Percentiles rank a stretch among this genome's conserved stretches.
phyloP scores from a whole-genome alignment of 2,797 vertebrate genomes.

The Cyprinodon diabolis region DNA sequence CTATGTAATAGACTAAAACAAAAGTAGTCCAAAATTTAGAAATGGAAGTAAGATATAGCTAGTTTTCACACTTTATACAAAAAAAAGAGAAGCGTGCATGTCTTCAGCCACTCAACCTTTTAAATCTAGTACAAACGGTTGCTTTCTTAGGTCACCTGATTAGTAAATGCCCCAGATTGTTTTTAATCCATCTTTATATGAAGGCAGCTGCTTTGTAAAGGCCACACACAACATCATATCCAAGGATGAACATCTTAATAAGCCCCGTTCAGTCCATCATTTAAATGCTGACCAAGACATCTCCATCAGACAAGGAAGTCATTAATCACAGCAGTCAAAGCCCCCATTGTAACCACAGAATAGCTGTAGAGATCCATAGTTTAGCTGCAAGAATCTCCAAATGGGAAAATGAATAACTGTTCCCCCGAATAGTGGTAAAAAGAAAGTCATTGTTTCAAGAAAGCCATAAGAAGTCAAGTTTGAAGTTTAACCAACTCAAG shows the following conservation, averaged over 20 bases:
- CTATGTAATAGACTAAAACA: not conserved
- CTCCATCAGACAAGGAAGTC: not conserved
- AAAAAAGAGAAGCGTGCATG: not conserved
- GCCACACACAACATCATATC: too few relatives aligned
- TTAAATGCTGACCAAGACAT: too few relatives aligned
- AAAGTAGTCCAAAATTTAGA: not conserved
- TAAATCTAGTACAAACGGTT: not conserved
- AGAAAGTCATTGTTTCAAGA: not conserved
- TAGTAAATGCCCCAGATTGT: too few relatives aligned
- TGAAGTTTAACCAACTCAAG: too few relatives aligned
- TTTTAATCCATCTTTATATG: too few relatives aligned
- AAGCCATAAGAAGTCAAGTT: too few relatives aligned
- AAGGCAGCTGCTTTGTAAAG: too few relatives aligned
- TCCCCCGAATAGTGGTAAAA: not conserved
- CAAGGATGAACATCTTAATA: too few relatives aligned
- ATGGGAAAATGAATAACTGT: not conserved
- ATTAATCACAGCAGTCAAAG: too few relatives aligned
- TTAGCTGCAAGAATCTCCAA: not conserved
- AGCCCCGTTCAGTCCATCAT: too few relatives aligned
- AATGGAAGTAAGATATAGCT: not conserved
- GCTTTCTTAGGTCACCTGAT: too few relatives aligned
- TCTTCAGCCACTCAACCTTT: not conserved
- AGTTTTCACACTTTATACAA: not conserved
- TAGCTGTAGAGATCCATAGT: not conserved
- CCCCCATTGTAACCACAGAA: not conserved